A percentile compares a stretch with the other conserved stretches of the same genome.
These are phyloP conservation scores for Larimichthys polyactis DNA, from an alignment of 2,113 vertebrate genomes.

Conservation along the genomic window DNA sequence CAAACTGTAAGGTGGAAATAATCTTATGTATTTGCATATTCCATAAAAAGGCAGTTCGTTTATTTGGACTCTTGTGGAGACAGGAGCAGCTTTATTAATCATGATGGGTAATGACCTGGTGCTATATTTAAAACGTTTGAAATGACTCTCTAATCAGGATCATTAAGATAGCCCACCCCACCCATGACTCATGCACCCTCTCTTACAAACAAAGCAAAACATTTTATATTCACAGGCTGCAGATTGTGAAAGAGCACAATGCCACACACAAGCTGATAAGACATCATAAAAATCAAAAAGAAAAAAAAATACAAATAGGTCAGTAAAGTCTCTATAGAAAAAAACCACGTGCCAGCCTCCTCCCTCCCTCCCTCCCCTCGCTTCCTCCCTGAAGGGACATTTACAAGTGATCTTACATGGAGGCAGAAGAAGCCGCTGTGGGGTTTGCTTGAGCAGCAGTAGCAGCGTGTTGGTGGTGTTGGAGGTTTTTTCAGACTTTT, in stretches of 20 bases:
- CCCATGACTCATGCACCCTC: slow-evolving; percentile 1
- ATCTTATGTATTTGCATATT: slow-evolving; percentile 23
- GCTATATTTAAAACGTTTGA: slow-evolving; percentile 44
- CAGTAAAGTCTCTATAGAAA: slow-evolving; percentile 36
- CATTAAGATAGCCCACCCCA: slow-evolving; percentile 9
- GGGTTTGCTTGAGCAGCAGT: slow-evolving; percentile 22
- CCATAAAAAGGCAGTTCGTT: neutral
- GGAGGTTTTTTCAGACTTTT: slow-evolving; percentile 46
- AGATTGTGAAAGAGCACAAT: neutral
- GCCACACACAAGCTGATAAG: neutral
- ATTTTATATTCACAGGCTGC: neutral
- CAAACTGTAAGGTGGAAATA: slow-evolving; percentile 8
- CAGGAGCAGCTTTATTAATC: slow-evolving; percentile 18
- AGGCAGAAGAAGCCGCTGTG: neutral
- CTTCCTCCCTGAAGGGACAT: slow-evolving; percentile 35
- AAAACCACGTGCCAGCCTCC: slow-evolving; percentile 11
- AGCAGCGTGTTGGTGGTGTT: slow-evolving; percentile 25
- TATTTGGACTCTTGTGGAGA: slow-evolving; percentile 38
- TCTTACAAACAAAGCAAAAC: neutral
- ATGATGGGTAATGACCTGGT: slow-evolving; percentile 26
- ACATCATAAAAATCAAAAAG: too few relatives aligned
- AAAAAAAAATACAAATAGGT: slow-evolving; percentile 30
- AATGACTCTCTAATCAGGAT: slow-evolving; percentile 41
- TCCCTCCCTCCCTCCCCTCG: too few relatives aligned
- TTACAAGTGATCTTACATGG: slow-evolving; percentile 37